These are phyloP conservation scores for Antitype chi DNA, from an alignment of 2,888 invertebrate species.

Conservation along the genomic window DNA sequence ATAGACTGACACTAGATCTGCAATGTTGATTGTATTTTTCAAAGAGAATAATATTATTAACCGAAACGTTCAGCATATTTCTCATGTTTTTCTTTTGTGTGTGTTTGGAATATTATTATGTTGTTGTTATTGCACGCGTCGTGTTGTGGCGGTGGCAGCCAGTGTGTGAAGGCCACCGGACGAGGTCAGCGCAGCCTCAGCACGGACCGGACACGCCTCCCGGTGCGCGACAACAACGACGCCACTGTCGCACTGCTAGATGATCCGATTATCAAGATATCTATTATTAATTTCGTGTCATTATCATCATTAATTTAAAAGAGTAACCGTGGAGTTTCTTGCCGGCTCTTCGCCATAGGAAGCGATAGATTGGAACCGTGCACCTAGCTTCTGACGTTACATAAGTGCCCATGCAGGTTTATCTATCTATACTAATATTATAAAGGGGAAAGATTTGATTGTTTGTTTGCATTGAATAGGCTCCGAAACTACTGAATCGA, in stretches of 20 bases:
- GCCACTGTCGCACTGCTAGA: background rate
- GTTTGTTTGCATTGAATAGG: too few relatives aligned
- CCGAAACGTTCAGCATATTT: background rate
- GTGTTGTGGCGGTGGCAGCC: background rate
- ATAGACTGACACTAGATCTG: too few relatives aligned
- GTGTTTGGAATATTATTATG: too few relatives aligned
- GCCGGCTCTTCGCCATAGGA: too few relatives aligned
- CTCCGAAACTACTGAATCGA: too few relatives aligned
- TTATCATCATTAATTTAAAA: too few relatives aligned
- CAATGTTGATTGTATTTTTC: background rate
- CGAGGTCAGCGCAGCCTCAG: background rate
- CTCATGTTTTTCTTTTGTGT: background rate
- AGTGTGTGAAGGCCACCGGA: background rate
- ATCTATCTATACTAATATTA: too few relatives aligned
- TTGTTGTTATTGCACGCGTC: background rate
- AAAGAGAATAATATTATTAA: background rate
- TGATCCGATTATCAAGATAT: background rate
- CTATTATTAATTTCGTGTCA: background rate
- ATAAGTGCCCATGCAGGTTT: too few relatives aligned
- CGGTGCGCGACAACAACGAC: background rate
- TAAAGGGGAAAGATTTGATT: too few relatives aligned
- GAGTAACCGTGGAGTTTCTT: too few relatives aligned
- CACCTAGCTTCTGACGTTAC: too few relatives aligned
- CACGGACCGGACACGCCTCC: background rate
- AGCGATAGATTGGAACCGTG: too few relatives aligned